These are phyloP conservation scores for Polypterus senegalus DNA, from an alignment of 2,113 vertebrate species.

Conservation along the genomic window DNA sequence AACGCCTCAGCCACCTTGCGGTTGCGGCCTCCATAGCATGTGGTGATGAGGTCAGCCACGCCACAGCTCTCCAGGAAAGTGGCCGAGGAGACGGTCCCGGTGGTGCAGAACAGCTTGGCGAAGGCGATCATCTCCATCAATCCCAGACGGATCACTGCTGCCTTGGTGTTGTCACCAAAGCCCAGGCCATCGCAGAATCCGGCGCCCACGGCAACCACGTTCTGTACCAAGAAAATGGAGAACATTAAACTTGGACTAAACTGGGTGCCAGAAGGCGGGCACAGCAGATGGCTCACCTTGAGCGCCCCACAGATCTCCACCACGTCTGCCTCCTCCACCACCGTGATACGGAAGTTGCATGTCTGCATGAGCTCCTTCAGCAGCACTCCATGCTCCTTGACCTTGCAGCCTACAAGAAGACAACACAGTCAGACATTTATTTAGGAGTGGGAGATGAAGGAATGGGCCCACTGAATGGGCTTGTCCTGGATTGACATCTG, in stretches of 20 bases:
- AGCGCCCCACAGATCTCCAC: slow-evolving; percentile 95
- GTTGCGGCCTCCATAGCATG: slow-evolving; percentile 88
- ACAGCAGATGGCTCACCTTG: slow-evolving; percentile 54
- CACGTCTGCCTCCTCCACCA: slow-evolving; percentile 82
- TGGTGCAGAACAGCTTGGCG: slow-evolving; percentile 73
- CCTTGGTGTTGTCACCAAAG: slow-evolving; percentile 92
- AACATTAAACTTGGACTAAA: neutral
- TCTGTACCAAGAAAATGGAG: slow-evolving; percentile 43
- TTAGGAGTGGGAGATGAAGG: neutral
- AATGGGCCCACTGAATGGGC: neutral
- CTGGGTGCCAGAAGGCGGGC: accelerated
- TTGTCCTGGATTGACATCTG: neutral
- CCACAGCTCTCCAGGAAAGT: slow-evolving; percentile 96
- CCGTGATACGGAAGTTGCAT: slow-evolving; percentile 76
- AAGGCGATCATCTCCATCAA: slow-evolving; percentile 95
- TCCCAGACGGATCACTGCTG: slow-evolving; percentile 85
- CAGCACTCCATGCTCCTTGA: slow-evolving; percentile 47
- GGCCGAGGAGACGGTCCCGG: slow-evolving; percentile 51
- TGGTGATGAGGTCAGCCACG: slow-evolving; percentile 87
- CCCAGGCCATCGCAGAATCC: slow-evolving; percentile 92
- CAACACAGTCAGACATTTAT: neutral
- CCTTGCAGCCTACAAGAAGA: slow-evolving; percentile 62
- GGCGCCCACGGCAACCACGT: slow-evolving; percentile 81
- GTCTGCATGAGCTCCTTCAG: slow-evolving; percentile 93
- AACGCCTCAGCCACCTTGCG: slow-evolving; percentile 86